phyloP scores from a whole-genome alignment of 2,113 vertebrate genomes.

The Eudorcas thomsonii region DNA sequence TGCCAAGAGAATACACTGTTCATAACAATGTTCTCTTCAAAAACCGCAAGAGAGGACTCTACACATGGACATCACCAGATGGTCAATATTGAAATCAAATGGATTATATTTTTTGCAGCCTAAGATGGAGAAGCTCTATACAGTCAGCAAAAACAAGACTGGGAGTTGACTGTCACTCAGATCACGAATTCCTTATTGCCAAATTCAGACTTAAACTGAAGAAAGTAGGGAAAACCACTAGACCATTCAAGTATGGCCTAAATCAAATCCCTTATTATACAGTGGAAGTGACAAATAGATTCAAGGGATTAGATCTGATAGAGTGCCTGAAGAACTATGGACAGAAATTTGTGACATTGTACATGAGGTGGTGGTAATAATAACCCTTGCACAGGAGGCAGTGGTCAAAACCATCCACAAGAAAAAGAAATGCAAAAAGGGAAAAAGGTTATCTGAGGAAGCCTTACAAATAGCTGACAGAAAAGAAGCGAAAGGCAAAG shows the following conservation, averaged over 20 bases:
- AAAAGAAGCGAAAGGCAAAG: neutral
- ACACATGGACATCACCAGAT: neutral
- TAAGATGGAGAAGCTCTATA: neutral
- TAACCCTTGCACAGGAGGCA: neutral
- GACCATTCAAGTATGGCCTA: neutral
- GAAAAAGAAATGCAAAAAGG: neutral
- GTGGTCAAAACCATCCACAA: neutral
- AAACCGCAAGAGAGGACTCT: neutral
- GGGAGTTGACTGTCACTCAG: neutral
- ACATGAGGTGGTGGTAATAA: neutral
- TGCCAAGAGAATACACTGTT: neutral
- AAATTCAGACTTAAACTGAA: neutral
- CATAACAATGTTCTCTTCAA: neutral
- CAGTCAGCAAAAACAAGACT: neutral
- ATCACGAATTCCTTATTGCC: neutral
- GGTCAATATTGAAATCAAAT: neutral
- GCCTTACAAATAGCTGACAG: neutral
- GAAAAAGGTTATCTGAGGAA: neutral
- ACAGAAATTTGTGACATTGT: neutral
- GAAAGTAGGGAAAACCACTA: neutral
- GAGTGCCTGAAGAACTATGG: neutral
- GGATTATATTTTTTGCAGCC: neutral
- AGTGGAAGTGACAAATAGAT: neutral
- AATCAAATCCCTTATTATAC: neutral
- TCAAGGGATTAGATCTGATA: neutral